Percentiles rank a stretch among this genome's conserved stretches.
Conservation (phyloP, 2,797 vertebrate species). For the Megaceryle alcyon region DNA sequence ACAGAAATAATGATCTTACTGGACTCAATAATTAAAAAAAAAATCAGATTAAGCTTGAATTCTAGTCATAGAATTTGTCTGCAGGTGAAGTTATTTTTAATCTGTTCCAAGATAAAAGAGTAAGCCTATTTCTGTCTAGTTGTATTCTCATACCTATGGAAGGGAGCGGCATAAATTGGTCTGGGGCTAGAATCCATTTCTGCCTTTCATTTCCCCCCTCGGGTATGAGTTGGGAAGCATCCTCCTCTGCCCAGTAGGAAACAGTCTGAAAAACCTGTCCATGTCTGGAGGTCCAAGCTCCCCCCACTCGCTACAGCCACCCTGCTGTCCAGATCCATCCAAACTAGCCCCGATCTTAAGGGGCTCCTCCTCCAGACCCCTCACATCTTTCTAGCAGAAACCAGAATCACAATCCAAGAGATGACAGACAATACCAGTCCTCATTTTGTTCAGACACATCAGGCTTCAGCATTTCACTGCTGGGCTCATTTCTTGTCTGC, state of each 20-base stretch:
- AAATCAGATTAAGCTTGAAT: slow-evolving; percentile 2
- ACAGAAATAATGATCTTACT: not conserved
- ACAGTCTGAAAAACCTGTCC: accelerated
- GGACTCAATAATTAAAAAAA: not conserved
- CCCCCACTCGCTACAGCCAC: not conserved
- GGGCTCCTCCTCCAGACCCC: not conserved
- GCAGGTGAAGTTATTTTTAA: slow-evolving; percentile 18
- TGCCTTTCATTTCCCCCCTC: not conserved
- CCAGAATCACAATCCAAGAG: not conserved
- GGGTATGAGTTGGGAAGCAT: not conserved
- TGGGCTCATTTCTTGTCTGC: not conserved
- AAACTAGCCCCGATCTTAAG: not conserved
- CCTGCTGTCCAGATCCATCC: accelerated
- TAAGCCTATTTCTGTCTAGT: slow-evolving; percentile 25
- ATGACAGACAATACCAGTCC: accelerated
- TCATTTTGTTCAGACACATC: accelerated
- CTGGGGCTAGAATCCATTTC: not conserved
- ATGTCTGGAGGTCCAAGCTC: not conserved
- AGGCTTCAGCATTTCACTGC: not conserved
- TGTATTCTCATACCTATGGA: slow-evolving; percentile 49
- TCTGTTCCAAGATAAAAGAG: slow-evolving; percentile 53
- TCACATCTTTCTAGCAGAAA: not conserved
- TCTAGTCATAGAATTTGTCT: not conserved
- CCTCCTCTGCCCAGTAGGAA: not conserved
- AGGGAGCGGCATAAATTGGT: not conserved